Evolutionary conservation across 2,888 invertebrate genomes (phyloP), one percentile per base, ranked within the genome.

Genomic region (Rhagium mordax): DNA sequence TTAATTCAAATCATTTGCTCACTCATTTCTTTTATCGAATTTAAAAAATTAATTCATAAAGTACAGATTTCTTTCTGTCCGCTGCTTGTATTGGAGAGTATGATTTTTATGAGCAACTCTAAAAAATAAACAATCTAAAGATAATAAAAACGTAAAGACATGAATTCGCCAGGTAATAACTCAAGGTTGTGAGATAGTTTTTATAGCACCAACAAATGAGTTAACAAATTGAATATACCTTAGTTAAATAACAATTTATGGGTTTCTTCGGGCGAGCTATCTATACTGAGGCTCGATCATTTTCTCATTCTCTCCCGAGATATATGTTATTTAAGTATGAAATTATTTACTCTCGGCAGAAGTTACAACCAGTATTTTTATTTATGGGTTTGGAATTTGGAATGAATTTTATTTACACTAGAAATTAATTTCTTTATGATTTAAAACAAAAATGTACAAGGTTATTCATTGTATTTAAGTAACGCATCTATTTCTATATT

Each of bases 201-300:
- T 76, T 76, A 78, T 78, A 72, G 77, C 78, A 74, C 77, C 79
- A 80, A 78, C 76, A 80, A 78, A 80, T 80, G 76, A 76, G 80
- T 78, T 78, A 75, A 80, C 80, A 80, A 80, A 80, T 80, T 80
- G 78, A 80, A 80, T 77, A 74, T 80, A 77, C 77, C 72, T 79
- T 78, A 75, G 78, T 79, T 79, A 79, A 78, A 78, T 71, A 76
- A 75, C 77, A 68, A 79, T 80, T 80, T 80, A 80, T 78, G 76
- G 70, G 72, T 73, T 61, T 61, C 76, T 75, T 67, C 59, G 47
- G 76, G 75, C 78, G 57, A 71, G 70, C 62, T 65, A 71, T 72
- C 62, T 65, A 71, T 72, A 70, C 67, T 51, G 57, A 70, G 62
- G 75, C 61, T 71, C 51, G 65, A 74, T 75, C 71, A 68, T 75